Evolutionary conservation across 2,113 vertebrate species (phyloP).

Genomic region (Mastomys natalensis): DNA sequence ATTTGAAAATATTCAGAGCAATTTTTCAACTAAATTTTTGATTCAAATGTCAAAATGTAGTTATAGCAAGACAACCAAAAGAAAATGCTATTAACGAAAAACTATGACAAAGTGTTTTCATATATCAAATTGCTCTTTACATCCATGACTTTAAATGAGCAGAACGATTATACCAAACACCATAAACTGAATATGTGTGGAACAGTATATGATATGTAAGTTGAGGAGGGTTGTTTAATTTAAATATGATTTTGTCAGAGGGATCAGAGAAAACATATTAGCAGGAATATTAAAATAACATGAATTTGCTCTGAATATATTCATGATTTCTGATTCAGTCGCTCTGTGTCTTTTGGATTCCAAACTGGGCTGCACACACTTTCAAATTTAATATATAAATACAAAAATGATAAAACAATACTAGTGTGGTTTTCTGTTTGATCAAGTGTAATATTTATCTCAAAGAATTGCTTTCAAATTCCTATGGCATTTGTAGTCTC

Average conservation of each 20-base stretch:
- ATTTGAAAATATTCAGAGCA: not conserved
- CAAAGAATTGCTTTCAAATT: not conserved
- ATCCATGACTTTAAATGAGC: not conserved
- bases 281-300: not conserved
- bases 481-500: not conserved
- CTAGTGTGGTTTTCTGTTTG: not conserved
- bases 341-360: not conserved
- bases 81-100: not conserved
- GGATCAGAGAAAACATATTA: not conserved
- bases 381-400: not conserved
- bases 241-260: not conserved
- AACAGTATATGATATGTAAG: not conserved
- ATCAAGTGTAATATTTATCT: not conserved
- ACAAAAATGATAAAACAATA: not conserved
- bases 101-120: not conserved
- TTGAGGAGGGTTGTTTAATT: not conserved
- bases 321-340: not conserved
- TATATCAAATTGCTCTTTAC: not conserved
- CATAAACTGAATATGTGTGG: not conserved
- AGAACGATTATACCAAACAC: not conserved
- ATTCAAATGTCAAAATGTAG: not conserved
- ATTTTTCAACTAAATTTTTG: not conserved
- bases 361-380: not conserved
- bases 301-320: not conserved
- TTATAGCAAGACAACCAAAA: conserved; percentile 9